Percentiles rank a stretch among this genome's conserved stretches.
phyloP scores from a whole-genome alignment of 2,113 vertebrate genomes.

The Apodemus sylvaticus region DNA sequence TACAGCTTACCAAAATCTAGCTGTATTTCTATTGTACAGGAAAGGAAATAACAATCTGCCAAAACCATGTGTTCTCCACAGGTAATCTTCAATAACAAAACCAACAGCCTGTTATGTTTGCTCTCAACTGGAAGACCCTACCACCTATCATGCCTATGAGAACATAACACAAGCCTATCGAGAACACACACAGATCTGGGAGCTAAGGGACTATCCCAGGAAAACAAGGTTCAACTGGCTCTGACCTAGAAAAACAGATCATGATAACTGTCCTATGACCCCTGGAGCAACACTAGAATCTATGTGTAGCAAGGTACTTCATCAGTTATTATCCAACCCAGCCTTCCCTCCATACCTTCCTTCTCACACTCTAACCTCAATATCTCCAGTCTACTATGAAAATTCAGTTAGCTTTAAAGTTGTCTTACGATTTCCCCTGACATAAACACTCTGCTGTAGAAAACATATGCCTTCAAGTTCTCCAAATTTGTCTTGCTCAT shows the following conservation, averaged over 20 bases:
- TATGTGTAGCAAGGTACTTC: neutral
- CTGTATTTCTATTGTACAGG: neutral
- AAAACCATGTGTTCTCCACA: neutral
- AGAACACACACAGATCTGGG: neutral
- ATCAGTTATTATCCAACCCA: neutral
- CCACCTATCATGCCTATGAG: neutral
- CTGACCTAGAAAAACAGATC: neutral
- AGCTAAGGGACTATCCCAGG: neutral
- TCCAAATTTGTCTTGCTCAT: constrained; percentile 37
- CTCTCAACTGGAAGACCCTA: neutral
- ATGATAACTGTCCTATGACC: neutral
- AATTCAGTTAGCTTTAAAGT: neutral
- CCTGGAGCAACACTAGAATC: neutral
- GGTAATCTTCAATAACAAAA: neutral
- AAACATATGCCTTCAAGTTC: constrained; percentile 31
- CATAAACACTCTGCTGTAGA: neutral
- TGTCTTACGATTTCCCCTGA: neutral
- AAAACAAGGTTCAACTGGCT: neutral
- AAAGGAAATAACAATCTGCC: constrained; percentile 10
- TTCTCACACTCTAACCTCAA: neutral
- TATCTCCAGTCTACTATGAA: neutral
- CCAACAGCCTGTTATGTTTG: neutral
- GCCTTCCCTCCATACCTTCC: neutral
- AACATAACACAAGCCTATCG: neutral
- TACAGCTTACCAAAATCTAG: constrained; percentile 6